Conservation (phyloP, 2,113 vertebrate species). For the Cinclus cinclus region DNA sequence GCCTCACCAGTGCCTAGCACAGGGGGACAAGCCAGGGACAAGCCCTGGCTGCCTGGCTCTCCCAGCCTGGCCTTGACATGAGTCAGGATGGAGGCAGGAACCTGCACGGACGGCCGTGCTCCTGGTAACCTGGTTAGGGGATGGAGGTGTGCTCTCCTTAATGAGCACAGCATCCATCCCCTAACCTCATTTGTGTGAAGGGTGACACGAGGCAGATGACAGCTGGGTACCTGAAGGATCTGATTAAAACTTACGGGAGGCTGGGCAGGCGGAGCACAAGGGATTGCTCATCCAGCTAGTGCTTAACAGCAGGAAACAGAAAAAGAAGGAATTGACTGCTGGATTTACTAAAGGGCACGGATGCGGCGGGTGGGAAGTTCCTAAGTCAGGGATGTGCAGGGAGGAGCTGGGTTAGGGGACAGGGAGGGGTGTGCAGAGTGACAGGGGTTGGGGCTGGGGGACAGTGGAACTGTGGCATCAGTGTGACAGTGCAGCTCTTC, state of each 20-base stretch:
- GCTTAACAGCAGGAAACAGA: neutral
- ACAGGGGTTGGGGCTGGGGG: neutral
- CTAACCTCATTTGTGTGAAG: constrained; percentile 61
- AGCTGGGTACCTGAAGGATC: constrained; percentile 48
- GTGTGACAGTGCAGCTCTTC: neutral
- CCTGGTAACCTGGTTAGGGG: neutral
- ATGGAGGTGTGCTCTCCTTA: neutral
- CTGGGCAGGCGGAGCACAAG: neutral
- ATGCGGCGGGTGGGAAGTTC: neutral
- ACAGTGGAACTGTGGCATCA: rapidly evolving
- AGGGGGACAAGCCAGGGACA: neutral
- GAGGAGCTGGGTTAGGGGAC: neutral
- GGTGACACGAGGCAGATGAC: constrained; percentile 65
- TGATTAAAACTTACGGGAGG: neutral
- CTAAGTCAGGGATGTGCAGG: neutral
- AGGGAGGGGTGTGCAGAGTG: neutral
- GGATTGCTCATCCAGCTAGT: constrained; percentile 27
- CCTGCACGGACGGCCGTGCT: rapidly evolving
- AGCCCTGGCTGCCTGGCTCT: neutral
- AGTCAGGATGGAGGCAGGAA: neutral
- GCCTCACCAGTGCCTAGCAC: neutral
- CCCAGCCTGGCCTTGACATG: neutral
- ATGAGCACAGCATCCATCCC: neutral
- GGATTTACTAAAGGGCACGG: neutral
- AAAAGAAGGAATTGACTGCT: neutral